Percentiles rank a stretch among this genome's conserved stretches.
These are phyloP conservation scores for Prunella fulvescens DNA, from an alignment of 2,113 vertebrate species.

Conservation along the genomic window DNA sequence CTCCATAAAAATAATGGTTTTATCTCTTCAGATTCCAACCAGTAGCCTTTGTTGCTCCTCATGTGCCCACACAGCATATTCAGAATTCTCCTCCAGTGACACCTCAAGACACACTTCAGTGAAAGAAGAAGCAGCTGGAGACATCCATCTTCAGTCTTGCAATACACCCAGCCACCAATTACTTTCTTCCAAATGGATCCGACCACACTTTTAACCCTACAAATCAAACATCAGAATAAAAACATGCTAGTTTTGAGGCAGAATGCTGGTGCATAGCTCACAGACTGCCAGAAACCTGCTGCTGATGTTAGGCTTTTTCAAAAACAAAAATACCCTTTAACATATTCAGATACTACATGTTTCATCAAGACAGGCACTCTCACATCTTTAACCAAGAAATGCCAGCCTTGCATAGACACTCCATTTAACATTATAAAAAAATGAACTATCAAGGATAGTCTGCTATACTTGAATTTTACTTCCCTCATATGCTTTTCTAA, in stretches of 20 bases:
- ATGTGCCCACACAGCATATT: neutral
- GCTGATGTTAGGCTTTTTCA: neutral
- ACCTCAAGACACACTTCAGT: neutral
- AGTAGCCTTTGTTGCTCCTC: neutral
- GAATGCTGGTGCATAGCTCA: no score
- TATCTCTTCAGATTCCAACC: neutral
- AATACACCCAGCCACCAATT: neutral
- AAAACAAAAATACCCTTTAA: neutral
- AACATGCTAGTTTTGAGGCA: no score
- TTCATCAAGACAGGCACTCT: neutral
- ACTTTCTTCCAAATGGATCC: conserved; percentile 81
- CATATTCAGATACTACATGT: neutral
- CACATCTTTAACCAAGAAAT: neutral
- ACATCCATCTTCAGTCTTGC: neutral
- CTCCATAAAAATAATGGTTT: neutral
- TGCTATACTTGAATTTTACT: neutral
- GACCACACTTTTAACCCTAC: conserved; percentile 82
- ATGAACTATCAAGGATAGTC: neutral
- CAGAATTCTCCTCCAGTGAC: neutral
- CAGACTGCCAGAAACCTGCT: neutral
- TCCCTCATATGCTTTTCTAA: neutral
- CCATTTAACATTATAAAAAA: neutral
- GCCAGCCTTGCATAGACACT: neutral
- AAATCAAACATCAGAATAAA: conserved; percentile 40
- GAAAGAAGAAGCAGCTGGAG: neutral